A percentile compares a stretch with the other conserved stretches of the same genome.
Evolutionary conservation across 2,888 invertebrate species (phyloP).

Genomic region (Nycteola revayana): DNA sequence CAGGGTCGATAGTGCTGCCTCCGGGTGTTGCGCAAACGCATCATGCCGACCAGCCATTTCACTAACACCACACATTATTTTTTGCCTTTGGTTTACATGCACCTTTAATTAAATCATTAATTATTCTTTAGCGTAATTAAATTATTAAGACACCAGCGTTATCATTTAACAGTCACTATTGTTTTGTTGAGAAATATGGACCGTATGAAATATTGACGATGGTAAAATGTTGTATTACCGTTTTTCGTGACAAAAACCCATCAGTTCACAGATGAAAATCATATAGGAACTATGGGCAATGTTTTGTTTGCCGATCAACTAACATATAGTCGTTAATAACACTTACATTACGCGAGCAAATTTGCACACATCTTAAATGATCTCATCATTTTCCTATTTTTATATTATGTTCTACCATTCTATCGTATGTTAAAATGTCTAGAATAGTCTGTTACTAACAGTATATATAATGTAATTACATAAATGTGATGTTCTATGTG

Average conservation of each 20-base stretch:
- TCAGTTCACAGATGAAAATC: conserved; percentile 1
- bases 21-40: conserved; percentile 74
- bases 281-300: conserved; percentile 1
- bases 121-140: conserved; percentile 19
- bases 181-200: no score
- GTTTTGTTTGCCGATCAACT: conserved; percentile 17
- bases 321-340: conserved; percentile 26
- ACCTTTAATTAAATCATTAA: conserved; percentile 15
- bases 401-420: no score
- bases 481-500: no score
- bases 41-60: conserved; percentile 40
- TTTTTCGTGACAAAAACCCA: conserved; percentile 2
- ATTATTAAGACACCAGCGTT: conserved; percentile 3
- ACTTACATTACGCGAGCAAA: conserved; percentile 26
- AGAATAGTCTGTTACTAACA: no score
- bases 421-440: no score
- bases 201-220: no score
- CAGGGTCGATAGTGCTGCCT: conserved; percentile 75
- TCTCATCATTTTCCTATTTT: conserved; percentile 15
- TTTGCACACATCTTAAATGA: conserved; percentile 14
- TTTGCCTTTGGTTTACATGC: conserved; percentile 21
- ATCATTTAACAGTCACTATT: no score
- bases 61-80: conserved; percentile 39
- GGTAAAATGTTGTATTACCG: no score
- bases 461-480: no score